Percentiles rank a stretch among this genome's conserved stretches.
Conservation (phyloP, 1,140 invertebrate species). For the Nasonia vitripennis region DNA sequence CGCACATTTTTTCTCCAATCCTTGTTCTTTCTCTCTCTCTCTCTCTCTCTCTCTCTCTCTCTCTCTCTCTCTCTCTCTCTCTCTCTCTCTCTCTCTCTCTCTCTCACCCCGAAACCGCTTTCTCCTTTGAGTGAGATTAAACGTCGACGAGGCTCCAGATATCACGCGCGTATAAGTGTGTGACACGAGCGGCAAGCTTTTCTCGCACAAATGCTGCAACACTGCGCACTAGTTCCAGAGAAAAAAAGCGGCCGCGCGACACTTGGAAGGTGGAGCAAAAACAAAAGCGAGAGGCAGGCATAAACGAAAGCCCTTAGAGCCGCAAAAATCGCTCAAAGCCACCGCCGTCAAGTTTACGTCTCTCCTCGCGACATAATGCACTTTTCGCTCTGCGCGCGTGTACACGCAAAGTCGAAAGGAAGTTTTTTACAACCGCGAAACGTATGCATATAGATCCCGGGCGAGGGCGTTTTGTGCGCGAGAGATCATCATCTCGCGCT, state of each 20-base stretch:
- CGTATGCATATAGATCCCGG: background rate
- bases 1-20: slow-evolving; percentile 7
- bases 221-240: slow-evolving; percentile 10
- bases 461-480: background rate
- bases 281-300: slow-evolving; percentile 4
- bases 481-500: slow-evolving; percentile 9
- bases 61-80: no score
- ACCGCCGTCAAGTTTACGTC: slow-evolving; percentile 1
- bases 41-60: background rate
- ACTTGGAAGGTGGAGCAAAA: background rate
- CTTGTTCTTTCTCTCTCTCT: background rate
- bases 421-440: slow-evolving; percentile 27
- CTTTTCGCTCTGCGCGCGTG: background rate
- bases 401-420: background rate
- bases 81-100: background rate
- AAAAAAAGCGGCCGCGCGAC: background rate
- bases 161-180: background rate
- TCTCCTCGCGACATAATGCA: slow-evolving; percentile 19
- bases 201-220: slow-evolving; percentile 7
- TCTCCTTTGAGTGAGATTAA: slow-evolving; percentile 39
- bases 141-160: slow-evolving; percentile 27
- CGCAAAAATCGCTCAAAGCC: slow-evolving; percentile 47
- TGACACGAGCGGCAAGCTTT: background rate
- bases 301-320: slow-evolving; percentile 39
- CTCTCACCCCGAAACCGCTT: background rate